These are phyloP conservation scores for Drosophila melanocephala DNA, from an alignment of 2,888 invertebrate species.

Conservation along the genomic window DNA sequence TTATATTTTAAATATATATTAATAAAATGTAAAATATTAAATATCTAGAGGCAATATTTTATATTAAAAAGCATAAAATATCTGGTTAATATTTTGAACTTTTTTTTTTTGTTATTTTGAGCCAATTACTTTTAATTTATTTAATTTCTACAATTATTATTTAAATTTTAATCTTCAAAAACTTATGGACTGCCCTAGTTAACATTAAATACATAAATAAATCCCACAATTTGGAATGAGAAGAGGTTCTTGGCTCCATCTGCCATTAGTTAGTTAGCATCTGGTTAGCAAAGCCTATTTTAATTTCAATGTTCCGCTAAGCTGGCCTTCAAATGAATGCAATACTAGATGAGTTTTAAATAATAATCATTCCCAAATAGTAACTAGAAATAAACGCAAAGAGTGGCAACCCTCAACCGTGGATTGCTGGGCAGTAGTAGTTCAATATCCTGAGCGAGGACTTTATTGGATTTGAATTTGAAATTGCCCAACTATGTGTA, in stretches of 20 bases:
- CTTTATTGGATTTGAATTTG: slow-evolving; percentile 77
- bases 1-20: neutral
- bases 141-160: neutral
- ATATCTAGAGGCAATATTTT: neutral
- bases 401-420: slow-evolving; percentile 34
- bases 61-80: neutral
- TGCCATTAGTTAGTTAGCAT: neutral
- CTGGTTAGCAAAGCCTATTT: neutral
- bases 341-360: neutral
- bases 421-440: slow-evolving; percentile 48
- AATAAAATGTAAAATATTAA: neutral
- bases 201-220: neutral
- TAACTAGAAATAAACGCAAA: neutral
- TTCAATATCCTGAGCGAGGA: slow-evolving; percentile 52
- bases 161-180: neutral
- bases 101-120: neutral
- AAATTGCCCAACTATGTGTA: slow-evolving; percentile 65
- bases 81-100: neutral
- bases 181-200: neutral
- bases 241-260: neutral
- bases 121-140: too few relatives aligned
- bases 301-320: neutral
- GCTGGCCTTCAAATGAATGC: neutral
- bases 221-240: neutral
- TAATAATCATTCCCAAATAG: slow-evolving; percentile 3